phyloP scores from a whole-genome alignment of 2,113 vertebrate genomes.

The Drymodes brunneopygia region DNA sequence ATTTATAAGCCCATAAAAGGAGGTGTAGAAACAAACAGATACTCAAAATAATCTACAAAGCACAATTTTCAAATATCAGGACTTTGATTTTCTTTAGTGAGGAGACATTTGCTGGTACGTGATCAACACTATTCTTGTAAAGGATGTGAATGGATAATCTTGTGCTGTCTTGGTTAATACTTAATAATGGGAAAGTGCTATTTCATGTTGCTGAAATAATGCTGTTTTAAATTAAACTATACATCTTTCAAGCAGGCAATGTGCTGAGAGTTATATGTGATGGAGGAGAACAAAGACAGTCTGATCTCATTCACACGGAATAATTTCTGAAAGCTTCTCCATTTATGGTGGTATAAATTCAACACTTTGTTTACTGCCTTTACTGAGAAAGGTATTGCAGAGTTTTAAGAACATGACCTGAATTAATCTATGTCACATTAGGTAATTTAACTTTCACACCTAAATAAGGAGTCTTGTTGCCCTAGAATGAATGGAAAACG shows the following conservation, averaged over 20 bases:
- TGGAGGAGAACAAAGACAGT: not conserved
- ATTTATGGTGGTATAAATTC: not conserved
- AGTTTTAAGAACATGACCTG: not conserved
- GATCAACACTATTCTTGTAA: not conserved
- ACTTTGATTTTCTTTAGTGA: not conserved
- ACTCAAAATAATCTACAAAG: not conserved
- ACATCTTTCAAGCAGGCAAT: not conserved
- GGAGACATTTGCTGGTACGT: not conserved
- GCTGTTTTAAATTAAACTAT: slow-evolving; percentile 11
- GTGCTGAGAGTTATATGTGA: not conserved
- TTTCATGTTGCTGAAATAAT: not conserved
- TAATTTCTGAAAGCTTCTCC: not conserved
- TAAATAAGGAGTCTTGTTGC: not conserved
- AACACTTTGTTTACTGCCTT: not conserved
- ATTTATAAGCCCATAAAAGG: not conserved
- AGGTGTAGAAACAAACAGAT: not conserved
- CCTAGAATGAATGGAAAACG: not conserved
- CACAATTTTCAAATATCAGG: not conserved
- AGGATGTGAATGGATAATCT: not conserved
- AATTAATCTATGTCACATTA: not conserved
- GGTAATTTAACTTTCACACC: not conserved
- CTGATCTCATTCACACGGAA: not conserved
- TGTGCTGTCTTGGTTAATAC: not conserved
- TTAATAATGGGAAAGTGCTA: not conserved
- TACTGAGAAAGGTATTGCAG: not conserved